Evolutionary conservation across 53 echinoderm and acorn worm genomes (phyloP).

Genomic region (Holothuria scabra): DNA sequence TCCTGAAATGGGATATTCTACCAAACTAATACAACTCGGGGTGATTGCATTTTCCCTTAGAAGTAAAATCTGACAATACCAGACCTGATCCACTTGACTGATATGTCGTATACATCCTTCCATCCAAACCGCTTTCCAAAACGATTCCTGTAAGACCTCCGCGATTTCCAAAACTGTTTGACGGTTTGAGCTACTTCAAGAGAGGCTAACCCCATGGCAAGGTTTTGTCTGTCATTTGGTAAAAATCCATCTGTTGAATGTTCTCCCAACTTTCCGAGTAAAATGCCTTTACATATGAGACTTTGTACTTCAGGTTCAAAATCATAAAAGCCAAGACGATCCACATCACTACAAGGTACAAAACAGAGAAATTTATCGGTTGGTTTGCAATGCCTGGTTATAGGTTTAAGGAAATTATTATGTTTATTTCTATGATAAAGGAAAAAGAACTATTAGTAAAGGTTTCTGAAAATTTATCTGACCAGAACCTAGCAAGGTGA

Average conservation of each 20-base stretch:
- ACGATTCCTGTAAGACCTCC: constrained; percentile 48
- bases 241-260: constrained; percentile 89
- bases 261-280: constrained; percentile 73
- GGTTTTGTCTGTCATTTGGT: constrained; percentile 70
- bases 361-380: background rate
- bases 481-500: too few relatives aligned
- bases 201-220: constrained; percentile 85
- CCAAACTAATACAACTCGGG: too few relatives aligned
- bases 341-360: constrained; percentile 73
- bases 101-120: constrained; percentile 81
- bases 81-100: constrained; percentile 91
- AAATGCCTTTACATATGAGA: constrained; percentile 70
- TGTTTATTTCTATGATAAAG: too few relatives aligned
- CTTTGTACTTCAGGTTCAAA: constrained; percentile 60
- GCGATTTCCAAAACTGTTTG: constrained; percentile 63
- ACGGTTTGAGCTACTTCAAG: constrained; percentile 86
- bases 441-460: too few relatives aligned
- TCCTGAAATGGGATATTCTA: too few relatives aligned
- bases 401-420: too few relatives aligned
- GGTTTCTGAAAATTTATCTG: too few relatives aligned
- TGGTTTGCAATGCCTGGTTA: too few relatives aligned
- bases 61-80: background rate
- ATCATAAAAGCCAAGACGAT: constrained; percentile 71
- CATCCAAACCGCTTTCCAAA: constrained; percentile 82
- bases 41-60: too few relatives aligned